These are phyloP conservation scores for Danio choprae DNA, from an alignment of 2,797 vertebrate species.

Conservation along the genomic window DNA sequence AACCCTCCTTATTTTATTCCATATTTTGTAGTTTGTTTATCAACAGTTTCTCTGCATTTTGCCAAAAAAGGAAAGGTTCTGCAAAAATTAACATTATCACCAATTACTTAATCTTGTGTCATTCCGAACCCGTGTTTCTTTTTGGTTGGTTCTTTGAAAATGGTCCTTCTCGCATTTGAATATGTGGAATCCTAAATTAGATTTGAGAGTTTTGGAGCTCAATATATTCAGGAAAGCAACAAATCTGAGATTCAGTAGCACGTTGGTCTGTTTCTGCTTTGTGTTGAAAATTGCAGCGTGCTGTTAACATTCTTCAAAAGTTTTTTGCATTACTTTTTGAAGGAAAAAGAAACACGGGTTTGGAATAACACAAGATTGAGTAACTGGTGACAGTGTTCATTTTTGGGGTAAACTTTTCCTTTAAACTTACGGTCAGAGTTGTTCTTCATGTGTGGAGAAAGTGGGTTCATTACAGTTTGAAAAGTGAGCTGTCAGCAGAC, in stretches of 20 bases:
- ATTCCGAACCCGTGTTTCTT: too few relatives aligned
- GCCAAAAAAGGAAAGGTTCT: too few relatives aligned
- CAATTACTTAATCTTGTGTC: too few relatives aligned
- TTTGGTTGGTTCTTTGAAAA: too few relatives aligned
- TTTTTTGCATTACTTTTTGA: not conserved
- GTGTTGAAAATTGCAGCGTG: not conserved
- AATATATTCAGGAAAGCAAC: too few relatives aligned
- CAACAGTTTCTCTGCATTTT: too few relatives aligned
- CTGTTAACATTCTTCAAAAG: not conserved
- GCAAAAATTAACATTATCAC: too few relatives aligned
- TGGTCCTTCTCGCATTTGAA: too few relatives aligned
- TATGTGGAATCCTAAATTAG: too few relatives aligned
- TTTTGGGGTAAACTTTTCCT: conserved; percentile 11
- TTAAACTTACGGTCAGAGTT: conserved; percentile 18
- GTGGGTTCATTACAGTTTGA: conserved; percentile 36
- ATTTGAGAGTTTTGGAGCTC: too few relatives aligned
- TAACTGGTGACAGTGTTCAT: conserved; percentile 24
- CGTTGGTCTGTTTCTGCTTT: not conserved
- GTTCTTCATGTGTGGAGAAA: conserved; percentile 13
- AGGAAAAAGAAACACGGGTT: not conserved
- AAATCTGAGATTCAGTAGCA: not conserved
- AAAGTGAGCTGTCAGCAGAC: conserved; percentile 47
- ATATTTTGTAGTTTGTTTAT: too few relatives aligned
- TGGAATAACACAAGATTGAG: conserved; percentile 5
- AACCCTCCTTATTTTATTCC: too few relatives aligned